Evolutionary conservation across 1,140 invertebrate species (phyloP).

Genomic region (Sarcophaga bullata): DNA sequence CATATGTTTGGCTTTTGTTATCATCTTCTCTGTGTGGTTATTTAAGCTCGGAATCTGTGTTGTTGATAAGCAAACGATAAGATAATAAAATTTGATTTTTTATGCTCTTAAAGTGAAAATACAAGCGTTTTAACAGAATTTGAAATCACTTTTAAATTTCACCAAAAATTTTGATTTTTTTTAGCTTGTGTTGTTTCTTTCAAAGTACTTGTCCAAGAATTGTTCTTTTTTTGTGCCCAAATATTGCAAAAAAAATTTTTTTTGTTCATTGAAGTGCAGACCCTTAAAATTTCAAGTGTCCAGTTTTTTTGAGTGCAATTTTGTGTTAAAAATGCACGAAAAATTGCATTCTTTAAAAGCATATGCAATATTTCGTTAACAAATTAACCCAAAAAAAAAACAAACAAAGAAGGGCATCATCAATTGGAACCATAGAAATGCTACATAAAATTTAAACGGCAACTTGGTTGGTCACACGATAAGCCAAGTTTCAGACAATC

Average conservation of each 20-base stretch:
- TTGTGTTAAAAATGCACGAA: constrained; percentile 26
- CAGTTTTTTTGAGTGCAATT: neutral
- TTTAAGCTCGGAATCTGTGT: neutral
- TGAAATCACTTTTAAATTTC: neutral
- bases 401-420: too few relatives aligned
- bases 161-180: neutral
- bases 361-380: neutral
- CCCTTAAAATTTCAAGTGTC: constrained; percentile 13
- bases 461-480: too few relatives aligned
- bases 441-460: too few relatives aligned
- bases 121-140: neutral
- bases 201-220: neutral
- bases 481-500: too few relatives aligned
- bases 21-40: neutral
- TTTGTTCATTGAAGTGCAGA: neutral
- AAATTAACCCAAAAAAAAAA: too few relatives aligned
- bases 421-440: too few relatives aligned
- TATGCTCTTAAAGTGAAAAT: constrained; percentile 2
- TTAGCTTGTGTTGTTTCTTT: neutral
- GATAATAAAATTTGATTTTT: neutral
- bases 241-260: constrained; percentile 10
- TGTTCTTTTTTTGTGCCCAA: neutral
- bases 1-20: neutral
- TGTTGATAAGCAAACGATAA: neutral
- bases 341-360: constrained; percentile 5